These are phyloP conservation scores for Macrochelys suwanniensis DNA, from an alignment of 2,797 vertebrate genomes.

Conservation along the genomic window DNA sequence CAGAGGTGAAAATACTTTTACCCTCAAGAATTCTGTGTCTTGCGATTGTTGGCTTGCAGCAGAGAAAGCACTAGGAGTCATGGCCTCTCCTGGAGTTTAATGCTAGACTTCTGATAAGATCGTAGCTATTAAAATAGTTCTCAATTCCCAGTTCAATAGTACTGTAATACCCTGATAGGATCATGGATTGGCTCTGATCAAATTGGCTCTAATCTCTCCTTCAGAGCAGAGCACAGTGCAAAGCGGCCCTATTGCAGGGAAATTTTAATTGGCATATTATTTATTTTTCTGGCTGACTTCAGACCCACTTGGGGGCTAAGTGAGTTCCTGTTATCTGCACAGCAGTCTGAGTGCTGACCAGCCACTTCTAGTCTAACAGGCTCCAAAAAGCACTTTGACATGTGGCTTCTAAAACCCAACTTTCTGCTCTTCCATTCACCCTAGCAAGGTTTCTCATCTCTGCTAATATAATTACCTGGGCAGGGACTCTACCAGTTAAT, in stretches of 20 bases:
- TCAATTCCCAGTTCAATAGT: constrained; percentile 49
- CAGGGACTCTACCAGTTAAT: not conserved
- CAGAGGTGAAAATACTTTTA: not conserved
- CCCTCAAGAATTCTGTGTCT: not conserved
- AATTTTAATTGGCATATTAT: constrained; percentile 46
- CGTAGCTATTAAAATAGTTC: not conserved
- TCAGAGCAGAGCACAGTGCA: not conserved
- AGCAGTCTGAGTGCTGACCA: constrained; percentile 36
- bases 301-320: not conserved
- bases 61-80: fast-evolving
- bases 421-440: not conserved
- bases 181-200: constrained; percentile 43
- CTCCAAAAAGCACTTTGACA: not conserved
- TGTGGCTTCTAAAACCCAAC: not conserved
- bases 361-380: constrained; percentile 10
- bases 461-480: not conserved
- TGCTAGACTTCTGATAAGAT: constrained; percentile 23
- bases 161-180: constrained; percentile 52
- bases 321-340: not conserved
- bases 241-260: not conserved
- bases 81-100: constrained; percentile 21
- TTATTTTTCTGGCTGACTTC: constrained; percentile 20
- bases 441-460: not conserved
- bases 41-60: not conserved
- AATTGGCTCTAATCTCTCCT: constrained; percentile 42